Evolutionary conservation across 2,797 vertebrate species (phyloP).

Genomic region (Nyctibius grandis): DNA sequence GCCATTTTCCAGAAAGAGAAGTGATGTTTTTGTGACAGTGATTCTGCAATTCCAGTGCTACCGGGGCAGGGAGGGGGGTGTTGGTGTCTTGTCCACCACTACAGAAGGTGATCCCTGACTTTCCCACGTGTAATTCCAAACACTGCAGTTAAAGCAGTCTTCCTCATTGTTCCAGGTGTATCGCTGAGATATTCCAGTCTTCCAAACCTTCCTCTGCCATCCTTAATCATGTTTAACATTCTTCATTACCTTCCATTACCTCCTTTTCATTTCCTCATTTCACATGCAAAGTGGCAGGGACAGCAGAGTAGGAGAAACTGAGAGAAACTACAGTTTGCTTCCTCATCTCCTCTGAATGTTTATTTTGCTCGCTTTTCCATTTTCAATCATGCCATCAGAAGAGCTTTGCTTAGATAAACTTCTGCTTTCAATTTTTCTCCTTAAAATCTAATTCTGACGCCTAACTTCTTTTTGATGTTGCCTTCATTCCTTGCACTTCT

Average conservation of each 20-base stretch:
- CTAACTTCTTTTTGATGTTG: constrained; percentile 52
- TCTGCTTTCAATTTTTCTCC: not conserved
- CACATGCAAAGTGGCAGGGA: not conserved
- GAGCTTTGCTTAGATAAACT: not conserved
- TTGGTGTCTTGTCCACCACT: not conserved
- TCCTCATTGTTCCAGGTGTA: not conserved
- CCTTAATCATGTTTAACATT: not conserved
- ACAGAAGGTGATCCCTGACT: not conserved
- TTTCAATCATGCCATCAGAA: not conserved
- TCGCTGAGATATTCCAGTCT: not conserved
- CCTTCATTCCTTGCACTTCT: constrained; percentile 44
- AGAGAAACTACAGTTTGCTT: not conserved
- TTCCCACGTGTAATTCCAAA: not conserved
- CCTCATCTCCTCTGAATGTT: not conserved
- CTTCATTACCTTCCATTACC: not conserved
- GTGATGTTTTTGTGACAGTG: not conserved
- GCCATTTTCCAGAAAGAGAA: not conserved
- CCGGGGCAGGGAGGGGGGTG: not conserved
- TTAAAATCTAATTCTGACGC: constrained; percentile 16
- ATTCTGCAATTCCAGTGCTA: not conserved
- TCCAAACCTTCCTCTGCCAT: not conserved
- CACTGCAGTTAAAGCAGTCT: not conserved
- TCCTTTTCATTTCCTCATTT: not conserved
- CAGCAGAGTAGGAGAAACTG: not conserved
- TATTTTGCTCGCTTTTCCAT: not conserved